Evolutionary conservation across 2,888 invertebrate species (phyloP), one percentile per base, ranked within the genome.

Genomic region (Elegia similella): DNA sequence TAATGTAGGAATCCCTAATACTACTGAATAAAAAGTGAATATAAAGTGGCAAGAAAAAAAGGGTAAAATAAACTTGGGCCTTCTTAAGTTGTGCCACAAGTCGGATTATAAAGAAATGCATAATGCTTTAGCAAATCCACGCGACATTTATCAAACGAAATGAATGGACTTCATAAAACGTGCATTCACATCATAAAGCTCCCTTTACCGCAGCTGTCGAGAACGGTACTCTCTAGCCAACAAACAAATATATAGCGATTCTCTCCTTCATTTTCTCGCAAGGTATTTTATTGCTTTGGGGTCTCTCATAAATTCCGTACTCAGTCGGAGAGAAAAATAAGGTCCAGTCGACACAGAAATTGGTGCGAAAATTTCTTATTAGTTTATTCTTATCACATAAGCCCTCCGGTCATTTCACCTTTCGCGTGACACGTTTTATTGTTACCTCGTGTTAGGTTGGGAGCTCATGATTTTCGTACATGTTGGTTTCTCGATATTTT

Each of bases 271-370:
- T 90, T 89, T 88, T 88, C 89, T 84, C 84, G 74, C 87, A 85
- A 88, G 89, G 89, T 90, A 88, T 89, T 91, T 91, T 90, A 90
- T 90, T 90, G 86, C 89, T 84, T 84, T 82, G 83, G 88, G 88
- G 81, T 83, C 84, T 78, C 85, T 78, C 90, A 87, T 90, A 90
- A 90, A 90, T 91, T 91, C 82, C 76, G 76, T 79, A 83, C 87
- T 87, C 88, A 85, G 81, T 87, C 88, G 83, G 82, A 75, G 83
- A 84, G 85, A 88, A 89, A 90, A 89, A 90, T 88, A 89, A 84
- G 84, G 84, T 81, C 83, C 82, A 80, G 74, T 76, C 69, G 73
- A 72, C 77, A 78, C 73, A 70, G 75, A 85, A 88, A 86, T 84
- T 87, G 86, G 80, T 77, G 83, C 75, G 84, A 82, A 83, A 78